Conservation (phyloP, 2,797 vertebrate species). For the Cetoscarus ocellatus region DNA sequence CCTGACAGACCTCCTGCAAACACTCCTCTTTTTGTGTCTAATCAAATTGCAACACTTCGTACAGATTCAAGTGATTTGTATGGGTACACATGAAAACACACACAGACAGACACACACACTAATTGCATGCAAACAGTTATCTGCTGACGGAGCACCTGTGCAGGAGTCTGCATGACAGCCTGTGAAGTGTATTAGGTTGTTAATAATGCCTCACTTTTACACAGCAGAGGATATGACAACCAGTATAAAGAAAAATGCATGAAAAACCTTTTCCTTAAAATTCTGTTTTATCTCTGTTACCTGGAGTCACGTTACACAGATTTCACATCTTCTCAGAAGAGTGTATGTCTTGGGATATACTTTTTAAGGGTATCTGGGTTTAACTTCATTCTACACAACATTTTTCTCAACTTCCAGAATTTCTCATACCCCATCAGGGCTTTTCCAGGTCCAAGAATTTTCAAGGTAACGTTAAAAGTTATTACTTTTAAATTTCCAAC, state of each 20-base stretch:
- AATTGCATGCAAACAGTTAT: constrained; percentile 44
- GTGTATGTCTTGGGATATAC: no score
- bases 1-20: constrained; percentile 49
- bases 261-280: no score
- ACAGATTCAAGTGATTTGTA: background rate
- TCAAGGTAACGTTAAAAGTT: no score
- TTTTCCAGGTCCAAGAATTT: no score
- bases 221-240: background rate
- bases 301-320: no score
- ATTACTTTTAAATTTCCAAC: no score
- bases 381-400: no score
- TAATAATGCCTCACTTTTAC: constrained; percentile 3
- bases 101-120: constrained; percentile 4
- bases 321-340: no score
- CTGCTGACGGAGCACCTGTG: constrained; percentile 35
- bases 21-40: background rate
- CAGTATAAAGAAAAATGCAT: background rate
- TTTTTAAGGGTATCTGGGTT: no score
- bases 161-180: constrained; percentile 32
- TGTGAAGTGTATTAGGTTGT: constrained; percentile 1
- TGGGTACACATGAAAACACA: constrained; percentile 21
- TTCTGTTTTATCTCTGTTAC: no score
- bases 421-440: no score
- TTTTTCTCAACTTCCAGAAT: no score
- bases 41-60: constrained; percentile 34